These are phyloP conservation scores for Chloroceryle aenea DNA, from an alignment of 2,113 vertebrate species.

Conservation along the genomic window DNA sequence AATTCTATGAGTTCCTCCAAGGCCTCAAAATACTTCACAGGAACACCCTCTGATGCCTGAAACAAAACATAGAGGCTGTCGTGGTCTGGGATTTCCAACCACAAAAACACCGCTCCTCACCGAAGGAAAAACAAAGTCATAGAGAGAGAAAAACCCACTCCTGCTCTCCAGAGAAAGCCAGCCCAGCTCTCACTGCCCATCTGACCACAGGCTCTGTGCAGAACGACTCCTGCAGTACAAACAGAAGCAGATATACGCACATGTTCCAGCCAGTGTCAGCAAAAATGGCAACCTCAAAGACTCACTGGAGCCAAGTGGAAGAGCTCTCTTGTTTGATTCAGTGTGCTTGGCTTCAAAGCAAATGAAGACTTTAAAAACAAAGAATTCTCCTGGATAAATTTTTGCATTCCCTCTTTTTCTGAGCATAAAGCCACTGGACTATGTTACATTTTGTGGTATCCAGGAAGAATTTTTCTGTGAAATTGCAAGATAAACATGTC, in stretches of 20 bases:
- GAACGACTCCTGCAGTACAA: background rate
- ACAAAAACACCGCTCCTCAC: background rate
- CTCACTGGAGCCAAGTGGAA: background rate
- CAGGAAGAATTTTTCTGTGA: background rate
- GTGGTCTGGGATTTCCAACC: constrained; percentile 8
- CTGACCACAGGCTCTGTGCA: background rate
- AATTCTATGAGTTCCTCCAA: constrained; percentile 93
- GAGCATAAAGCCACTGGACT: background rate
- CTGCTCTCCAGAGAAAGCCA: background rate
- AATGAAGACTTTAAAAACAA: background rate
- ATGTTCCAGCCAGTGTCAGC: background rate
- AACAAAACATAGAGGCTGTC: constrained; percentile 9
- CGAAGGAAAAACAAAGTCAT: constrained; percentile 1
- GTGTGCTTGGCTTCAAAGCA: background rate
- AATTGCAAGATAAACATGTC: background rate
- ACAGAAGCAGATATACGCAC: background rate
- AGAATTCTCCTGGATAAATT: background rate
- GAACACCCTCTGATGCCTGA: constrained; percentile 94
- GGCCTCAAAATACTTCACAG: constrained; percentile 87
- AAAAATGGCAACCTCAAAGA: background rate
- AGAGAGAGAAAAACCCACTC: background rate
- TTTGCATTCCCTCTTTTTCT: background rate
- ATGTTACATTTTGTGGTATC: background rate
- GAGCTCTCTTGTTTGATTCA: background rate
- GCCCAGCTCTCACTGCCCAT: background rate